Base-by-base conservation (phyloP, 2,797 vertebrate species). In the Huso huso region DNA sequence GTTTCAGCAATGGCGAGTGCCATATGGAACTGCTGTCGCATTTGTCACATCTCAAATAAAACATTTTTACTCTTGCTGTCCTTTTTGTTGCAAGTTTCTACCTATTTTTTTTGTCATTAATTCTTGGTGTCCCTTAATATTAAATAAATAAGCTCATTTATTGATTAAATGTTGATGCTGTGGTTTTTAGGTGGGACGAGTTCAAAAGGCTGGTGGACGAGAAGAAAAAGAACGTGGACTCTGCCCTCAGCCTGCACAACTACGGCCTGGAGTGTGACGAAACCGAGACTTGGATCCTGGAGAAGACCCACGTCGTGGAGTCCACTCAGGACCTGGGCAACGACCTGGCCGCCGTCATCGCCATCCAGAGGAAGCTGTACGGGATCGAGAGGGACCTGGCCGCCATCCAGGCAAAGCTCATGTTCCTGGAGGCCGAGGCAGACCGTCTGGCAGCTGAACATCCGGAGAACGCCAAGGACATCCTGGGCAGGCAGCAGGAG, bases 301-400 rank as follows among this genome's bases (percentile, higher is more conserved):
- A 95, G 76, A 99, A 99, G 85, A 94, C 93, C 0, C 82, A 80
- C 2, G 85, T 92, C 0, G 94, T 98, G 6, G 88, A 93, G 79
- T 96, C 97, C 63, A 98, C 93, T 0, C 91, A 93, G 53, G 92
- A 97, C 64, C 81, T 98, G 68, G 93, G 94, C 57, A 93, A 85
- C 11, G 95, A 98, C 80, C 82, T 99, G 71, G 87, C 92, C 0
- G 92, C 95, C 0, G 84, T 99, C 77, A 91, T 99, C 78, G 90
- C 93, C 75, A 96, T 97, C 77, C 97, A 99, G 76, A 89, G 97
- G 79, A 99, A 98, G 74, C 84, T 99, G 12, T 93, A 90, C 0
- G 96, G 96, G 70, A 91, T 99, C 37, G 93, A 98, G 79, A 87
- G 93, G 15, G 96, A 99, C 57, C 79, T 98, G 71, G 89, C 78